phyloP scores from a whole-genome alignment of 2,888 invertebrate genomes.

The Lasioglossum zephyrum region DNA sequence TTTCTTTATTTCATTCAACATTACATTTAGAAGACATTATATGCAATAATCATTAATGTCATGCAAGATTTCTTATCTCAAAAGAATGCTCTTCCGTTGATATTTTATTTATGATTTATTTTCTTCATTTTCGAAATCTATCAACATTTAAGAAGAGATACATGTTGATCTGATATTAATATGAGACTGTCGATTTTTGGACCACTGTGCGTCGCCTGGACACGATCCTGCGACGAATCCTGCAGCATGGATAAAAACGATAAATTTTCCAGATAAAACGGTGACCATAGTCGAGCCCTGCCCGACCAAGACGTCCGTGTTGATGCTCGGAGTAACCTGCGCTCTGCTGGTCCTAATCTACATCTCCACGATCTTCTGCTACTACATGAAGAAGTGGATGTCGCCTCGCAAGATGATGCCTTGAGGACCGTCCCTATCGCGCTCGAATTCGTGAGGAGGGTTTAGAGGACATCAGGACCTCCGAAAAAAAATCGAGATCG shows the following conservation, averaged over 20 bases:
- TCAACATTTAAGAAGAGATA: no score
- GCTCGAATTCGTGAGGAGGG: background rate
- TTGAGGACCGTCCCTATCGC: conserved; percentile 80
- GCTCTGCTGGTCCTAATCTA: conserved; percentile 95
- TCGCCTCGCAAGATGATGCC: conserved; percentile 93
- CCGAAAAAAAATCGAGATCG: conserved; percentile 12
- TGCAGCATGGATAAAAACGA: background rate
- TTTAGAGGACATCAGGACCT: conserved; percentile 5
- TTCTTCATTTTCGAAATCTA: no score
- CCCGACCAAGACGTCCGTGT: conserved; percentile 95
- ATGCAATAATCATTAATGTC: no score
- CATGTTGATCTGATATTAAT: no score
- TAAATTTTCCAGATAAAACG: conserved; percentile 90
- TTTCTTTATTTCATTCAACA: no score
- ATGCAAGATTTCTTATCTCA: no score
- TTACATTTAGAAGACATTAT: no score
- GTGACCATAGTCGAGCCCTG: conserved; percentile 96
- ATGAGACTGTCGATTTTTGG: no score
- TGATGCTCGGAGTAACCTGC: conserved; percentile 95
- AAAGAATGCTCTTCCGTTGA: no score
- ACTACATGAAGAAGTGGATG: conserved; percentile 97
- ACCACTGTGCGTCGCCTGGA: no score
- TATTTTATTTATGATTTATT: no score
- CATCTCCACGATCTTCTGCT: conserved; percentile 96
- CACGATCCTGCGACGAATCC: no score